Evolutionary conservation across 2,888 invertebrate species (phyloP), one percentile per base, ranked within the genome.

Genomic region (Spatulosminthurus flaviceps): DNA sequence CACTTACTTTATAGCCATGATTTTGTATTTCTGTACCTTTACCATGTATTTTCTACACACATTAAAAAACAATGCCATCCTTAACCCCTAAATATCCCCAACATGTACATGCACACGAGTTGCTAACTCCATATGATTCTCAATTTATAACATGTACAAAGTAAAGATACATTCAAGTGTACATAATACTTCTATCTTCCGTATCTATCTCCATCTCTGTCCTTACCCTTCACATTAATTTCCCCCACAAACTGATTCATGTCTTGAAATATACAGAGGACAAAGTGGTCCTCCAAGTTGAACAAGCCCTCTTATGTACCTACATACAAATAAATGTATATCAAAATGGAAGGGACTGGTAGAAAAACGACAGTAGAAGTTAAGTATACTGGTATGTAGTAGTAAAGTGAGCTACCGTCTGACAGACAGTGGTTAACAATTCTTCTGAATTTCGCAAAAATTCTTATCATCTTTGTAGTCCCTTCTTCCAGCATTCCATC

Each of bases 381-480:
- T n/a, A n/a, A n/a, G n/a, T n/a, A n/a, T n/a, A n/a, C n/a, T n/a
- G n/a, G n/a, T n/a, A n/a, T n/a, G n/a, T 34, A 34, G 34, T 34
- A 34, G 5, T 34, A 51, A 64, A 64, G 24, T 64, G 22, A 22
- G 64, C 64, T 64, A 64, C 64, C 24, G 64, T 64, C 7, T 64
- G 64, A 64, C 64, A 64, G 22, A 19, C 51, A n/a, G 51, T 51
- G 19, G 51, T 51, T n/a, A 51, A 51, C 51, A 51, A 51, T 51
- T 51, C 51, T 51, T 51, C n/a, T 51, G 24, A 42, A 64, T 75
- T 75, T 75, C 42, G 75, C 75, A 75, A 75, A 75, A 75, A 75
- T 29, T 41, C 41, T 16, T 69, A n/a, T 69, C n/a, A 21, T 69
- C 34, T 29, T 69, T 34, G 2, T 67, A 29, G 13, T 26, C 28